Base-by-base conservation (phyloP, 2,888 invertebrate species). In the Artemia sp. region DNA sequence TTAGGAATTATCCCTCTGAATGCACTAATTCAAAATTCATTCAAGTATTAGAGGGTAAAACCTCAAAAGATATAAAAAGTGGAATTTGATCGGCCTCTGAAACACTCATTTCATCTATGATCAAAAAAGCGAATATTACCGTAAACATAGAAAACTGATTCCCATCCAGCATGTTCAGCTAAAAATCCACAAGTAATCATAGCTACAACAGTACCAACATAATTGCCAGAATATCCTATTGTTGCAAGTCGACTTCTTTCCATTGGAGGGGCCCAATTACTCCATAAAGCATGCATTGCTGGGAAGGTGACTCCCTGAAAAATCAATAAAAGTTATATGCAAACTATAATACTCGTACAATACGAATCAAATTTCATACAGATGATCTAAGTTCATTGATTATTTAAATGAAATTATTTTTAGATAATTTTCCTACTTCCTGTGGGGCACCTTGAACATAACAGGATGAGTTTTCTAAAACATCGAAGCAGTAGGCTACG, bases 211-310 rank as follows among this genome's bases (percentile, higher is more conserved):
- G 90, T 91, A 38, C 91, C 91, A 0, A 88, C 86, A 78, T 90
- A 90, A 76, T 88, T 88, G 52, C 91, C 91, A 68, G 90, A 89
- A 80, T 90, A 90, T 0, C 89, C 89, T 73, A 91, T 83, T 0
- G 90, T 88, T 0, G 89, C 89, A 70, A 90, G 81, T 0, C 87
- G 82, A 9, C 89, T 88, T 67, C 90, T 82, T 77, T 91, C 90
- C 64, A 85, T 76, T 0, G 86, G 85, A 5, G 90, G 90, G 12
- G 90, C 86, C 91, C 91, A 91, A 70, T 85, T 84, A 0, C 88
- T 82, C 89, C 90, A 90, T 51, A 91, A 84, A 0, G 89, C 88
- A 77, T 91, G 90, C 73, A 90, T 89, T 71, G 87, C 86, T 0
- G 88, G 88, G 77, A 86, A 88, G 0, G 87, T 86, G 3, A 88